Base-by-base conservation (phyloP, 2,113 vertebrate species). In the Triplophysa tibetana region DNA sequence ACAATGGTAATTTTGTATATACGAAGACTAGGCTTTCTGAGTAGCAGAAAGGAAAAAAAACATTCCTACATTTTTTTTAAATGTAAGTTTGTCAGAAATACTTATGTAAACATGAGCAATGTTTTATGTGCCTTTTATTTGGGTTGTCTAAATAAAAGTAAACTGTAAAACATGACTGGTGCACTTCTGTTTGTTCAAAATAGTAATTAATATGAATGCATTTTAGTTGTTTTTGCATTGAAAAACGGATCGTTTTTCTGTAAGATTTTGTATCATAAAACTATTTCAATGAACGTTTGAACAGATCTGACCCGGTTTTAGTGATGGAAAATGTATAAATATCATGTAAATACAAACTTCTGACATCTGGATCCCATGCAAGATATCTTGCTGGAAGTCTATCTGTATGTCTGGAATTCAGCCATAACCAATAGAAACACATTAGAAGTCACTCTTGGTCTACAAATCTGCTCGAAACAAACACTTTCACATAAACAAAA, bases 141-240 rank as follows among this genome's bases (percentile, higher is more conserved):
- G 97, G 96, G 95, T 96, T 96, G 96, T 98, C 96, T 98, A 95
- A 99, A 99, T 99, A 99, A 99, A 99, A 95, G 96, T 96, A 95
- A 95, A 95, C 92, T 89, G 88, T 93, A 88, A 92, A 90, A 89
- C 87, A 86, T 87, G 82, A 58, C 29, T 5, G n/a, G 19, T 69
- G 58, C 56, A 7, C 8, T 7, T n/a, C 17, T 16, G 1, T 67
- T 74, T 26, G 52, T 29, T 38, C 0, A 38, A 19, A 23, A 13
- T n/a, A 38, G 13, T 33, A 29, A 1, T 17, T 11, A 54, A 54
- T 38, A 6, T 38, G 33, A 2, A 50, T 50, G 2, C 48, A 12
- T 11, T 4, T 14, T 13, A 3, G 45, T 48, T 12, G 48, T 50
- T 50, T 68, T 14, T 69, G 66, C 12, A 43, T 45, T n/a, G 8